Base-by-base conservation (phyloP, 2,113 vertebrate species). In the Microcebus tavaratra region DNA sequence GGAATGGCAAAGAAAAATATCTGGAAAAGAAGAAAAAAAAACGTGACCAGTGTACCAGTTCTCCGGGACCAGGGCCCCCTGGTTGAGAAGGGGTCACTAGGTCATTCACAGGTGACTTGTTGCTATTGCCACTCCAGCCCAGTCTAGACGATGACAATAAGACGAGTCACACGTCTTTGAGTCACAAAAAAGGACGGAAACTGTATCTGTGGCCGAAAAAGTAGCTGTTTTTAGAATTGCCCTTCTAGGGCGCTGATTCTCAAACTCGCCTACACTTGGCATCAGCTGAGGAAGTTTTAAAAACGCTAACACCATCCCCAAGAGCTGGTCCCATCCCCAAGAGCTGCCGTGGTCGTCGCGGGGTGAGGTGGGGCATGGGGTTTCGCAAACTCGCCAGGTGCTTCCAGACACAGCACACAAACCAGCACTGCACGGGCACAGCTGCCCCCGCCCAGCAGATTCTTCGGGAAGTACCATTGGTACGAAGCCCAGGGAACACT, bases 281-380 rank as follows among this genome's bases (percentile, higher is more conserved):
- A 34, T 53, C 10, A 27, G 63, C 11, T 0, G 2, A 39, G 42
- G 15, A 50, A 20, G 50, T 13, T 61, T 67, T 31, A 2, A 20
- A 34, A 79, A 25, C 15, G 3, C 11, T 21, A 14, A 3, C 0
- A 2, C 2, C 0, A 2, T 36, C 36, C 36, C 36, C 36, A 36
- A 36, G 36, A 36, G 36, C 36, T 36, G 23, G 17, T 45, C 72
- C 34, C 1, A 1, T 29, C 9, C 0, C n/a, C 39, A 10, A 29
- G 79, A 23, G 7, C 9, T 1, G 78, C 34, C 2, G 27, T 18
- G 7, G n/a, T 13, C 1, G 21, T 25, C 5, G 27, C 10, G 34
- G 25, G 53, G 3, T 11, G 11, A 12, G 23, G 36, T 0, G 2
- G 61, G 70, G 21, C 11, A 23, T 1, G 0, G 10, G 61, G 3